Percentiles rank a stretch among this genome's conserved stretches.
Conservation (phyloP, 2,888 invertebrate species). For the Diarsia mendica region DNA sequence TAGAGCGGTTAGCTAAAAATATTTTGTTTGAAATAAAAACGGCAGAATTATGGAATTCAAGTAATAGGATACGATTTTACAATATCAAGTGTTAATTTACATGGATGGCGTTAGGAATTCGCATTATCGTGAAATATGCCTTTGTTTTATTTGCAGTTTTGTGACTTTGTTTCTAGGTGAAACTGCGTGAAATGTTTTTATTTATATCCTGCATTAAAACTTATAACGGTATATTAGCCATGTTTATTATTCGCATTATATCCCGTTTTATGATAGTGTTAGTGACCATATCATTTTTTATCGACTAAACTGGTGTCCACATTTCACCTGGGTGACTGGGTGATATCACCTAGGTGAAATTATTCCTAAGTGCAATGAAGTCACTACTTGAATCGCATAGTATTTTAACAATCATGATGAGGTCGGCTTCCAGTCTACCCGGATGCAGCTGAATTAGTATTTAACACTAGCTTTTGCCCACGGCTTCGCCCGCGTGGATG, state of each 20-base stretch:
- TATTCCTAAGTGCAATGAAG: no score
- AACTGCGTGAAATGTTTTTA: no score
- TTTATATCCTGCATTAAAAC: not conserved
- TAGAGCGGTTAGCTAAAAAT: not conserved
- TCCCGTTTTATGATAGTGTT: not conserved
- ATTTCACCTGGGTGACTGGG: no score
- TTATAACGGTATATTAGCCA: not conserved
- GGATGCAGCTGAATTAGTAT: no score
- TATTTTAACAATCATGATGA: no score
- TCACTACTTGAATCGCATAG: no score
- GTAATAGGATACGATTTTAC: slow-evolving; percentile 66
- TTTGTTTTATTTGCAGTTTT: slow-evolving; percentile 9
- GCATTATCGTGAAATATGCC: slow-evolving; percentile 45
- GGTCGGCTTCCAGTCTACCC: no score
- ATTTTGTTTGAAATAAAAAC: slow-evolving; percentile 51
- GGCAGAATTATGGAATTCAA: slow-evolving; percentile 67
- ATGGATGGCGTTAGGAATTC: slow-evolving; percentile 46
- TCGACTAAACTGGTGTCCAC: no score
- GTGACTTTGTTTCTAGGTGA: slow-evolving; percentile 24
- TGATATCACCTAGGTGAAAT: no score
- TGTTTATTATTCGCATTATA: not conserved
- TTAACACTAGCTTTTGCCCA: no score
- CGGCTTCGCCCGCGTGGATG: no score
- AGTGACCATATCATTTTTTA: no score
- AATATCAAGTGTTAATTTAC: slow-evolving; percentile 53